Evolutionary conservation across 1,140 invertebrate species (phyloP).

Genomic region (Drosophila varians): DNA sequence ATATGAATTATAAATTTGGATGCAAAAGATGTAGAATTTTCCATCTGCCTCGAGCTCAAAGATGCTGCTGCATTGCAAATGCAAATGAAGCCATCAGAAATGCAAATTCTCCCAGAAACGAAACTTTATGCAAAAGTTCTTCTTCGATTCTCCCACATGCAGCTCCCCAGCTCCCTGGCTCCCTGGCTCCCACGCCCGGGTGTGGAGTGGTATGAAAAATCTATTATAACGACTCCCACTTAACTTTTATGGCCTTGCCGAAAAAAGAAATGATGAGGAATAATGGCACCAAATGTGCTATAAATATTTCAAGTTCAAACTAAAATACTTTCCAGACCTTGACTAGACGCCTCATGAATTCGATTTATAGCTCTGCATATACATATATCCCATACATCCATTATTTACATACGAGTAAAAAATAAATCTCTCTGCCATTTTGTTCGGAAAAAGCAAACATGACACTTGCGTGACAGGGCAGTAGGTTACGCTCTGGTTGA

Average conservation of each 20-base stretch:
- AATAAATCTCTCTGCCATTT: conserved; percentile 7
- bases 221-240: conserved; percentile 47
- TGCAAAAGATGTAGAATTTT: no score
- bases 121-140: conserved; percentile 46
- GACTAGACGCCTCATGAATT: conserved; percentile 71
- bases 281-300: conserved; percentile 14
- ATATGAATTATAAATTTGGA: neutral
- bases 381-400: conserved; percentile 27
- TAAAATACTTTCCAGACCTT: conserved; percentile 60
- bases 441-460: conserved; percentile 21
- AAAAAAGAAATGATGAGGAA: neutral
- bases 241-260: conserved; percentile 40
- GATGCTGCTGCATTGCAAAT: conserved; percentile 26
- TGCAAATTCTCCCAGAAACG: conserved; percentile 56
- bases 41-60: conserved; percentile 6
- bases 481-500: conserved; percentile 74
- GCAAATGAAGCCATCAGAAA: conserved; percentile 66
- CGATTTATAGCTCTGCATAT: conserved; percentile 61
- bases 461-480: conserved; percentile 58
- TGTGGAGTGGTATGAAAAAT: conserved; percentile 8
- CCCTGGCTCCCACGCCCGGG: conserved; percentile 11
- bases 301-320: conserved; percentile 74
- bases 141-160: conserved; percentile 38
- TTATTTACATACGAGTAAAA: conserved; percentile 6
- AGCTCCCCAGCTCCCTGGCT: no score